Percentiles rank a stretch among this genome's conserved stretches.
These are phyloP conservation scores for Periplaneta americana DNA, from an alignment of 1,140 invertebrate species.

Conservation along the genomic window DNA sequence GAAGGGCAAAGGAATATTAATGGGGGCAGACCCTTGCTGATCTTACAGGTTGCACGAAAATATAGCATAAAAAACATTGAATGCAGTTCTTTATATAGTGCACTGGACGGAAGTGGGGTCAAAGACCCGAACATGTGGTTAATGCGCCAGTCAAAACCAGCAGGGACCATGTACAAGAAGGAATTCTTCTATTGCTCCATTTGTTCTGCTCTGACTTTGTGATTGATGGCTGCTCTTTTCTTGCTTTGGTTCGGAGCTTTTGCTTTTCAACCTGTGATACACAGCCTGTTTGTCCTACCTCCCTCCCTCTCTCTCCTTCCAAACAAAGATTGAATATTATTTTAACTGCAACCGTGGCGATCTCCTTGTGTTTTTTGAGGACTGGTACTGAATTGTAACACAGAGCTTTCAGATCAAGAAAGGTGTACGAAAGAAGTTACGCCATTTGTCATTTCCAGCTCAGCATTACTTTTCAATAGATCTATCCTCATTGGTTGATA, in stretches of 20 bases:
- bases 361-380: too few relatives aligned
- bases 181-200: not conserved
- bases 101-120: not conserved
- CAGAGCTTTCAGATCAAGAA: too few relatives aligned
- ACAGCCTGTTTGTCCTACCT: not conserved
- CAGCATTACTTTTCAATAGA: too few relatives aligned
- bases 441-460: too few relatives aligned
- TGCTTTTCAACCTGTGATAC: not conserved
- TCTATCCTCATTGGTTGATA: too few relatives aligned
- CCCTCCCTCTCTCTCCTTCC: not conserved
- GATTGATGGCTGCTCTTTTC: not conserved
- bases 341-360: too few relatives aligned
- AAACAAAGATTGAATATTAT: too few relatives aligned
- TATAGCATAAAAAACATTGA: not conserved
- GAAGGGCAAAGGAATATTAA: not conserved
- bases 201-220: not conserved
- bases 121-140: not conserved
- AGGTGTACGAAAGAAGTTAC: too few relatives aligned
- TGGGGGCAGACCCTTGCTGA: not conserved
- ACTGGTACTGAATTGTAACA: too few relatives aligned
- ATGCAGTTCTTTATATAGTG: not conserved
- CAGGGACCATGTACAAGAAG: not conserved
- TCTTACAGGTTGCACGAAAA: not conserved
- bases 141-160: not conserved
- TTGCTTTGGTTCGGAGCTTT: constrained; percentile 20